These are phyloP conservation scores for Lepus americanus DNA, from an alignment of 2,113 vertebrate genomes.

Conservation along the genomic window DNA sequence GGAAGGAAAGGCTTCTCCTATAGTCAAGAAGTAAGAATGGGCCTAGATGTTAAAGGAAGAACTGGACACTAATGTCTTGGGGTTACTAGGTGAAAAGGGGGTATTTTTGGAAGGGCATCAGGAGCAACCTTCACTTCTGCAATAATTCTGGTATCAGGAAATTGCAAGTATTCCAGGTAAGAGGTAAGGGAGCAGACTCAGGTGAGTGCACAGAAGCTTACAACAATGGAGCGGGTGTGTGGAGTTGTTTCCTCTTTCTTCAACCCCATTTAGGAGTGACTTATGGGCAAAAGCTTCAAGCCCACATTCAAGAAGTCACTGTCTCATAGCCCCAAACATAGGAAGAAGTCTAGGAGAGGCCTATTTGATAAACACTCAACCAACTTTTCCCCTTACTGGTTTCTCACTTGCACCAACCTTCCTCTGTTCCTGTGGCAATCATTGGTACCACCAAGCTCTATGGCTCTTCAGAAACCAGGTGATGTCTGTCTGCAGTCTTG, in stretches of 20 bases:
- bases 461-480: neutral
- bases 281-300: neutral
- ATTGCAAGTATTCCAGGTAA: neutral
- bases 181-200: neutral
- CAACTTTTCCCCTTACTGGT: neutral
- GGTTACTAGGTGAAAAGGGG: neutral
- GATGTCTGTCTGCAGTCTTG: neutral
- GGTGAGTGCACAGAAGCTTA: neutral
- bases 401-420: neutral
- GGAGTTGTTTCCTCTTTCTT: neutral
- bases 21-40: neutral
- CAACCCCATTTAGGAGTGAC: neutral
- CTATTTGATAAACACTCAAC: neutral
- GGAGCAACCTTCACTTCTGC: neutral
- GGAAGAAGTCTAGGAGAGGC: neutral
- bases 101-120: neutral
- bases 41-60: neutral
- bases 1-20: neutral
- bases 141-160: neutral
- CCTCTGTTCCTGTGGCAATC: neutral
- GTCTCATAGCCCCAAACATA: neutral
- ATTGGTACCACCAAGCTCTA: neutral
- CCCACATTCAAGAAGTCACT: neutral
- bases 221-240: neutral
- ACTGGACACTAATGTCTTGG: neutral